These are phyloP conservation scores for Hepsetus odoe DNA, from an alignment of 2,113 vertebrate species.

Conservation along the genomic window DNA sequence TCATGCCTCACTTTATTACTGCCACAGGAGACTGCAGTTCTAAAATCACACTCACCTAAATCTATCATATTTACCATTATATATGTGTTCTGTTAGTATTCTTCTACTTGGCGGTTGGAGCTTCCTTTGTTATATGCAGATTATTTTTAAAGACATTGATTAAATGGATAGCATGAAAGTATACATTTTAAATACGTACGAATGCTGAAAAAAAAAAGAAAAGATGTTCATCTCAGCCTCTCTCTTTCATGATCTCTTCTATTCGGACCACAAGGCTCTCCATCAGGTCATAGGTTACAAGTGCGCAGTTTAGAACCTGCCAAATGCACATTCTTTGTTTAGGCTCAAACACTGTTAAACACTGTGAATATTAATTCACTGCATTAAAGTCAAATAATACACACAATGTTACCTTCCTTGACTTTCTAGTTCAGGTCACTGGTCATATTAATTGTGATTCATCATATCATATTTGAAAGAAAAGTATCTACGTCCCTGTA, in stretches of 20 bases:
- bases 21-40: too few relatives aligned
- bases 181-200: neutral
- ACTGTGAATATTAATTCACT: neutral
- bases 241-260: conserved; percentile 88
- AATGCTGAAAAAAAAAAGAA: neutral
- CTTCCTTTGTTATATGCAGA: neutral
- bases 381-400: neutral
- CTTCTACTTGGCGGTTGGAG: neutral
- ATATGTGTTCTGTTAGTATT: neutral
- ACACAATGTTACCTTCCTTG: too few relatives aligned
- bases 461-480: too few relatives aligned
- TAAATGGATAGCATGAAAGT: neutral
- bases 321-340: conserved; percentile 41
- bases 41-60: too few relatives aligned
- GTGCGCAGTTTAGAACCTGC: conserved; percentile 88
- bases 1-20: neutral
- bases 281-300: conserved; percentile 96
- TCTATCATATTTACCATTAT: too few relatives aligned
- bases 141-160: neutral
- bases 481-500: too few relatives aligned
- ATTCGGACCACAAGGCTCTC: conserved; percentile 90
- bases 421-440: too few relatives aligned
- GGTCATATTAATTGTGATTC: neutral
- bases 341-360: neutral
- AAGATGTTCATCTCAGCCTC: conserved; percentile 67